Conservation (phyloP, 2,797 vertebrate species). For the Schizothorax lantsangensis region DNA sequence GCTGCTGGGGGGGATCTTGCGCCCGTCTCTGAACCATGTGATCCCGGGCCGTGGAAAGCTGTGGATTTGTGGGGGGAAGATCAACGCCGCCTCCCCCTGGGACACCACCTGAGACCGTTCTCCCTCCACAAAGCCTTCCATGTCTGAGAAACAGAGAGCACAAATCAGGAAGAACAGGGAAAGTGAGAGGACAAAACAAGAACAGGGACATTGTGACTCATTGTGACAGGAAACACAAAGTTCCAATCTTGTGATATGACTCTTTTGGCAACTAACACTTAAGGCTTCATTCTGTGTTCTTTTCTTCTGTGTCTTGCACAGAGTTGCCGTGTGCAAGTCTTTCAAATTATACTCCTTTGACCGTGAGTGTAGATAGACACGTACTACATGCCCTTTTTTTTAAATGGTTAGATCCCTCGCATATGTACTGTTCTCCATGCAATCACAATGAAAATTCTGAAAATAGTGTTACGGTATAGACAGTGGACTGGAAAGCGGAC, state of each 20-base stretch:
- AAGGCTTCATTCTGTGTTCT: not conserved
- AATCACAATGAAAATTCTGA: not conserved
- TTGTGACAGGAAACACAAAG: slow-evolving; percentile 17
- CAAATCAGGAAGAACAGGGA: slow-evolving; percentile 24
- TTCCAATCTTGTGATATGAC: not conserved
- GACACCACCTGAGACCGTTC: slow-evolving; percentile 88
- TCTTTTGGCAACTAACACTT: not conserved
- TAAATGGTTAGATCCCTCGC: not conserved
- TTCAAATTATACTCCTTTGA: not conserved
- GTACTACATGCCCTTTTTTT: not conserved
- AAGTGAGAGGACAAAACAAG: slow-evolving; percentile 17
- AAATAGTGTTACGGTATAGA: not conserved
- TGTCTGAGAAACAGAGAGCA: slow-evolving; percentile 78
- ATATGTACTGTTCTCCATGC: not conserved
- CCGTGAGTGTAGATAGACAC: not conserved
- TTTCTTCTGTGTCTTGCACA: not conserved
- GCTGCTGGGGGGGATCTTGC: slow-evolving; percentile 96
- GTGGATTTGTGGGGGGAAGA: slow-evolving; percentile 88
- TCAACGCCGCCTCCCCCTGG: slow-evolving; percentile 90
- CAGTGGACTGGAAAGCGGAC: not conserved
- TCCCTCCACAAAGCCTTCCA: slow-evolving; percentile 91
- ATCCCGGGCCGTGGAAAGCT: slow-evolving; percentile 96
- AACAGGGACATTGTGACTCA: slow-evolving; percentile 24
- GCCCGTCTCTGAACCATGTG: slow-evolving; percentile 96
- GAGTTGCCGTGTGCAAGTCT: not conserved